Conservation (phyloP, 1,140 invertebrate species). For the Ctenoplectra terminalis region DNA sequence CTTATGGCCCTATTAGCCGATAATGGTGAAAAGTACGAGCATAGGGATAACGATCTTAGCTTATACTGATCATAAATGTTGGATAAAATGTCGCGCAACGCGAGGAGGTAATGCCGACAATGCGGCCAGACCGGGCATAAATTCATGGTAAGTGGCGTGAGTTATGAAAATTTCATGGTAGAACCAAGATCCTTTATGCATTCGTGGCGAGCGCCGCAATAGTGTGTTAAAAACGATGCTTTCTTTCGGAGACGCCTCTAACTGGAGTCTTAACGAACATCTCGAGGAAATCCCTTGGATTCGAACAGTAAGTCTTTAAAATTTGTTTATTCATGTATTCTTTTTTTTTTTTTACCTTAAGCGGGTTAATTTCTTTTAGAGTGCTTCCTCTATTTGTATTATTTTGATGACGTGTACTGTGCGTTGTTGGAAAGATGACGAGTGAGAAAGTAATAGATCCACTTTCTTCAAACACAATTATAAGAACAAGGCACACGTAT, state of each 20-base stretch:
- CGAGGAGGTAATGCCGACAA: constrained; percentile 44
- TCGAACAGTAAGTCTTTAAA: neutral
- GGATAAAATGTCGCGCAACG: constrained; percentile 69
- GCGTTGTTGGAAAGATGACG: too few relatives aligned
- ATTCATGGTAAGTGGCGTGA: constrained; percentile 66
- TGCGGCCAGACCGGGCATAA: constrained; percentile 56
- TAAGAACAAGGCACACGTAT: too few relatives aligned
- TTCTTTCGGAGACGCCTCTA: neutral
- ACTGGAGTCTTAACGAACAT: neutral
- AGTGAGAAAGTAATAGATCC: too few relatives aligned
- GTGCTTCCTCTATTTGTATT: too few relatives aligned
- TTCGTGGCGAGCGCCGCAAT: constrained; percentile 51
- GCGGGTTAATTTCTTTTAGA: too few relatives aligned
- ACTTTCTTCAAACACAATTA: too few relatives aligned
- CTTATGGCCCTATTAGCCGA: constrained; percentile 71
- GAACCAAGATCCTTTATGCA: constrained; percentile 58
- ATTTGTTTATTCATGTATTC: too few relatives aligned
- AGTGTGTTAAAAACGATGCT: constrained; percentile 57
- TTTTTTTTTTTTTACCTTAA: too few relatives aligned
- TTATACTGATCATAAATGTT: constrained; percentile 72
- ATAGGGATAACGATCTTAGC: constrained; percentile 68
- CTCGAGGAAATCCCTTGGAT: too few relatives aligned
- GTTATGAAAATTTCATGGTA: constrained; percentile 72
- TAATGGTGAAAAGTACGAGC: constrained; percentile 72
- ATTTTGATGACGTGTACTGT: too few relatives aligned